Conservation (phyloP, 2,888 invertebrate genomes). For the Amiota minor region DNA sequence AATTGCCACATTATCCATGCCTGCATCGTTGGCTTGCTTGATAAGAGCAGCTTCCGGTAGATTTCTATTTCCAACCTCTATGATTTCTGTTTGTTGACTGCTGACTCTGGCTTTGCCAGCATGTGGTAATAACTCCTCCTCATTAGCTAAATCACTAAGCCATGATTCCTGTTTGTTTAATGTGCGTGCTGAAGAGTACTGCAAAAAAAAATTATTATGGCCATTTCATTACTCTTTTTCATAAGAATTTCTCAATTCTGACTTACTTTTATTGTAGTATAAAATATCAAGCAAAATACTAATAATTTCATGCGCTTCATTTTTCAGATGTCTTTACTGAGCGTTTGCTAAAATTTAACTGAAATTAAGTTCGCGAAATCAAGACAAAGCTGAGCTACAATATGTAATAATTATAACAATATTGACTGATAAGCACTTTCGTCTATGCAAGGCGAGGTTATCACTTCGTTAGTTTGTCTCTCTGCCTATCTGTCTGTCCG, state of each 20-base stretch:
- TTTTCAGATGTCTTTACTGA: slow-evolving; percentile 29
- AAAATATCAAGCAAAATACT: slow-evolving; percentile 1
- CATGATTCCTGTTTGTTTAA: neutral
- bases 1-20: slow-evolving; percentile 52
- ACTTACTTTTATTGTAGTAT: slow-evolving; percentile 34
- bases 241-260: neutral
- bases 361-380: slow-evolving; percentile 28
- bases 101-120: neutral
- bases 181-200: neutral
- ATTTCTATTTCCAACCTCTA: slow-evolving; percentile 35
- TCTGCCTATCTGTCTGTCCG: neutral
- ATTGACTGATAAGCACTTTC: slow-evolving; percentile 17
- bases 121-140: neutral
- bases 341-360: slow-evolving; percentile 44
- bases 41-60: slow-evolving; percentile 37
- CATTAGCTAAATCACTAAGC: slow-evolving; percentile 9
- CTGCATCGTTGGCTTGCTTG: slow-evolving; percentile 49
- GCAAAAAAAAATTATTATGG: neutral
- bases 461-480: neutral
- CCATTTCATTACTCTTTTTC: too few relatives aligned
- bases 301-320: slow-evolving; percentile 45
- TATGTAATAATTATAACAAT: slow-evolving; percentile 30
- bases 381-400: neutral
- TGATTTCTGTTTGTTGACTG: slow-evolving; percentile 20
- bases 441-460: slow-evolving; percentile 13